Base-by-base conservation (phyloP, 2,797 vertebrate species). In the Australoheros facetus region DNA sequence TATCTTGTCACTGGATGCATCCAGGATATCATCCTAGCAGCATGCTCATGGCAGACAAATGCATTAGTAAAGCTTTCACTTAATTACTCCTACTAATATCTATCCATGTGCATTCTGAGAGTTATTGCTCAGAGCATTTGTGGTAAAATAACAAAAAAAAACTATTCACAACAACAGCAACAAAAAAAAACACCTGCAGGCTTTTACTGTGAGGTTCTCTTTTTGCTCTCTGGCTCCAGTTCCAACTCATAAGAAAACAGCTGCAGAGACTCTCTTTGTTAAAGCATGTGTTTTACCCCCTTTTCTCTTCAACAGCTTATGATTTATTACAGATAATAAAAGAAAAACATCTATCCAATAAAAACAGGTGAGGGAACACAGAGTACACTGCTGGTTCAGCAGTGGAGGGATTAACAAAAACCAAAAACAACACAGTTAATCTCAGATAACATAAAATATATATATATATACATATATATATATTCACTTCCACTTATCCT, bases 321-420 rank as follows among this genome's bases (percentile, higher is more conserved):
- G 78, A 89, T 81, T 86, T 83, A 87, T 80, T n/a, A 16, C 62
- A 32, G 5, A 0, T 76, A 75, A 55, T 66, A 32, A 82, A 66
- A 75, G 75, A 19, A 71, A 62, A 85, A 81, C 78, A 84, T 73
- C 60, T 84, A 75, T 64, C 54, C 55, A 75, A 39, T 21, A 3
- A 78, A 79, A 84, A 69, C 42, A 74, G 55, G 53, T 55, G n/a
- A 55, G 28, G 71, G 55, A 81, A 73, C 71, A 82, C 62, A 71
- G 56, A 73, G 69, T 9, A 19, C 45, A 45, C 16, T 3, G 16
- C 7, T 14, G n/a, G 3, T 45, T 54, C 56, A 62, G 72, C 60
- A 55, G 56, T 14, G 21, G 19, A 69, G 28, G n/a, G n/a, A 73
- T 84, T 73, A 28, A 8, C 34, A 78, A 76, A 73, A 28, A 51